Percentiles rank a stretch among this genome's conserved stretches.
Conservation (phyloP, 2,888 invertebrate species). For the Phyto melanocephala region DNA sequence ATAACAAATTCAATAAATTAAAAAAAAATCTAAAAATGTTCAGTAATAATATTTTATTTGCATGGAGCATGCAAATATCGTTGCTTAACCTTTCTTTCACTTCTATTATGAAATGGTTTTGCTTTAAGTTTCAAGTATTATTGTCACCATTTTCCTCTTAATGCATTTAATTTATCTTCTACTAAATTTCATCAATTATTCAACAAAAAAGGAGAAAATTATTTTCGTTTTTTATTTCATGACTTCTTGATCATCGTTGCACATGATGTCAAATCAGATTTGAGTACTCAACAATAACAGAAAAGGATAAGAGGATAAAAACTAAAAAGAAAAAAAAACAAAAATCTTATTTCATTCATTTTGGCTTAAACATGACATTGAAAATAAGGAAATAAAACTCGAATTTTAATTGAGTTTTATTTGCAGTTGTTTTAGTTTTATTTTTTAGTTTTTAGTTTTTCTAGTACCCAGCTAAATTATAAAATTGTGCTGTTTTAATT, state of each 20-base stretch:
- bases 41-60: too few species aligned
- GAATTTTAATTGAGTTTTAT: slow-evolving; percentile 61
- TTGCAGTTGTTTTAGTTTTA: not conserved
- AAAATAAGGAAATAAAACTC: not conserved
- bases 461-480: not conserved
- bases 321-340: not conserved
- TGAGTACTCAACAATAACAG: slow-evolving; percentile 32
- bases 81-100: too few species aligned
- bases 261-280: slow-evolving; percentile 44
- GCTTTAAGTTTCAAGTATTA: too few species aligned
- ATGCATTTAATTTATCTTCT: slow-evolving; percentile 10
- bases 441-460: not conserved
- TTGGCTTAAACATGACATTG: slow-evolving; percentile 22
- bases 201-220: not conserved
- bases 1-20: too few species aligned
- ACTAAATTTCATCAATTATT: slow-evolving; percentile 10
- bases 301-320: slow-evolving; percentile 35
- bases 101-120: too few species aligned
- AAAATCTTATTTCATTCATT: slow-evolving; percentile 1
- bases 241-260: slow-evolving; percentile 28
- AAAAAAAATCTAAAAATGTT: too few species aligned
- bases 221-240: not conserved
- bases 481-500: slow-evolving; percentile 49
- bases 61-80: too few species aligned
- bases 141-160: not conserved